Percentiles rank a stretch among this genome's conserved stretches.
These are phyloP conservation scores for Sphaerophoria rueppellii DNA, from an alignment of 2,888 invertebrate genomes.

Conservation along the genomic window DNA sequence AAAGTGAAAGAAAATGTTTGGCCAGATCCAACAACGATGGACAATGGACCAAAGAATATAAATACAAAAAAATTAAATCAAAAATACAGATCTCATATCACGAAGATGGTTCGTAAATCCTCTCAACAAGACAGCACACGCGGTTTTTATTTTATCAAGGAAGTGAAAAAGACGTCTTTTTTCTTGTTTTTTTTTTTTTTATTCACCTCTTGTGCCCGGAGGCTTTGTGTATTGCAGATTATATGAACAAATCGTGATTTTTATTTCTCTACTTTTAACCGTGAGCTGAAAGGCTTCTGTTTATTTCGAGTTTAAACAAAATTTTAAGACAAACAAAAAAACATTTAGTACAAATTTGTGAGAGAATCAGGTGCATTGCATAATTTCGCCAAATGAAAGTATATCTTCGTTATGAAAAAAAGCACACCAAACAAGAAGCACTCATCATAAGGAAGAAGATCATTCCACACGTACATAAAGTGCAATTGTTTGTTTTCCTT, in stretches of 20 bases:
- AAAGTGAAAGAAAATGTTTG: constrained; percentile 58
- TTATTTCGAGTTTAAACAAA: constrained; percentile 42
- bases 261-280: constrained; percentile 7
- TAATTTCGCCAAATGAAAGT: constrained; percentile 42
- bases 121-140: constrained; percentile 48
- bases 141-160: constrained; percentile 51
- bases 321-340: constrained; percentile 38
- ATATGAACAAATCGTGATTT: constrained; percentile 45
- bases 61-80: neutral
- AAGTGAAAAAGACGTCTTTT: constrained; percentile 35
- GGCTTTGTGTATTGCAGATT: constrained; percentile 23
- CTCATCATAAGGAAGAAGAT: constrained; percentile 21
- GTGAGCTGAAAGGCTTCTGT: constrained; percentile 48
- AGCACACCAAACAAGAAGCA: constrained; percentile 11
- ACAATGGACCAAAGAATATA: constrained; percentile 15
- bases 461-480: constrained; percentile 21
- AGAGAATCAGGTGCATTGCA: constrained; percentile 61
- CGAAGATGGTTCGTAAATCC: constrained; percentile 43
- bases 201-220: constrained; percentile 20
- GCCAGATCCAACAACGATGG: constrained; percentile 14
- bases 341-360: constrained; percentile 33
- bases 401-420: neutral
- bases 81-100: constrained; percentile 36
- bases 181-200: constrained; percentile 35
- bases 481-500: constrained; percentile 42